A percentile compares a stretch with the other conserved stretches of the same genome.
phyloP scores from a whole-genome alignment of 2,797 vertebrate species.

The Lophius americanus region DNA sequence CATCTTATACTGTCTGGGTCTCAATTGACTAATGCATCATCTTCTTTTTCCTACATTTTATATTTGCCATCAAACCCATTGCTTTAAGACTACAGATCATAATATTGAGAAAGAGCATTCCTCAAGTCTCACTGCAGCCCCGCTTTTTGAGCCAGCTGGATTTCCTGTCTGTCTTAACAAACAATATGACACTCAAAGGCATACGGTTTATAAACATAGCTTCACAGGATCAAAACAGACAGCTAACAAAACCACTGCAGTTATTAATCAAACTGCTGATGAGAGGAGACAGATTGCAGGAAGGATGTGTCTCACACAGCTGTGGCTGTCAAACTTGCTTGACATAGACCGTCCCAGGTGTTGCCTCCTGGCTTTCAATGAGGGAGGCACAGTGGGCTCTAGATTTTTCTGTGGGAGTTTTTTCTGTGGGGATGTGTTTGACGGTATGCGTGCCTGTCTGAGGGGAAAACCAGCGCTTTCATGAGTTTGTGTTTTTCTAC shows the following conservation, averaged over 20 bases:
- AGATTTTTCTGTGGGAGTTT: conserved; percentile 29
- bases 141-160: background rate
- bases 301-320: conserved; percentile 43
- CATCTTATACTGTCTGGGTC: background rate
- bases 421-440: conserved; percentile 10
- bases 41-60: background rate
- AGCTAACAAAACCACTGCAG: conserved; percentile 49
- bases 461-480: conserved; percentile 27
- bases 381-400: conserved; percentile 17
- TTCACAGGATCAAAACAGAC: conserved; percentile 46
- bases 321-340: conserved; percentile 58
- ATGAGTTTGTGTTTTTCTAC: conserved; percentile 21
- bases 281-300: conserved; percentile 56
- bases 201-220: conserved; percentile 4
- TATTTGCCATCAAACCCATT: too few species aligned
- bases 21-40: background rate
- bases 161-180: conserved; percentile 13
- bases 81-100: too few species aligned
- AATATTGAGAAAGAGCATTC: too few species aligned
- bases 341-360: conserved; percentile 68
- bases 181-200: conserved; percentile 8
- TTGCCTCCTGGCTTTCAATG: conserved; percentile 59
- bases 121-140: background rate
- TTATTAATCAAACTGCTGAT: conserved; percentile 61
- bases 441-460: conserved; percentile 25